These are phyloP conservation scores for Protomyctophum bolini DNA, from an alignment of 2,113 vertebrate genomes.

Conservation along the genomic window DNA sequence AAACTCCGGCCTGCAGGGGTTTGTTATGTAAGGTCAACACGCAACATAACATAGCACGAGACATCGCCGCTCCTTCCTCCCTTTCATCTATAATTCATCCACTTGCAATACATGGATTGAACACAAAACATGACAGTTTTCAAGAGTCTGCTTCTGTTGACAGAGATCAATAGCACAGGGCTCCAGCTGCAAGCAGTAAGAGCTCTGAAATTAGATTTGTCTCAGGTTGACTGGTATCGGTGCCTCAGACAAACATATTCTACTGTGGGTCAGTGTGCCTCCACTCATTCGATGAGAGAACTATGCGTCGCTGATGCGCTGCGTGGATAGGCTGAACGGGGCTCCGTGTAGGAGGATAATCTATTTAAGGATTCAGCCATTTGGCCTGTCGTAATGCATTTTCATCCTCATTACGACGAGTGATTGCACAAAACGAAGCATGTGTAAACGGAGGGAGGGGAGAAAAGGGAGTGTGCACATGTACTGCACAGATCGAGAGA, in stretches of 20 bases:
- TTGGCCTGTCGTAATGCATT: conserved; percentile 59
- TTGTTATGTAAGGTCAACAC: conserved; percentile 34
- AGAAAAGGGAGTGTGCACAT: background rate
- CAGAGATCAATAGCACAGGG: conserved; percentile 53
- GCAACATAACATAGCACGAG: conserved; percentile 10
- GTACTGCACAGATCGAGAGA: background rate
- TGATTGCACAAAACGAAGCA: conserved; percentile 28
- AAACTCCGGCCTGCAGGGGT: conserved; percentile 19
- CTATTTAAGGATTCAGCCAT: conserved; percentile 24
- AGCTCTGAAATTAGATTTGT: conserved; percentile 57
- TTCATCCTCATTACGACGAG: conserved; percentile 63
- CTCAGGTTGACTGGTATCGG: conserved; percentile 28
- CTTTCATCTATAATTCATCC: conserved; percentile 53
- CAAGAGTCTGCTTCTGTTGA: conserved; percentile 21
- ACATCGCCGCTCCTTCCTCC: conserved; percentile 18
- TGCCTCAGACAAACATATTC: conserved; percentile 23
- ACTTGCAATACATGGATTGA: conserved; percentile 35
- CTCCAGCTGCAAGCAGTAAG: conserved; percentile 30
- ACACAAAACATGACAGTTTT: conserved; percentile 34
- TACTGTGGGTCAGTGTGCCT: conserved; percentile 9
- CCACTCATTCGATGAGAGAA: conserved; percentile 8
- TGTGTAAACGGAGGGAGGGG: conserved; percentile 22
- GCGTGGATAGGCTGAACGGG: conserved; percentile 5
- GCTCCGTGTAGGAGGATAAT: background rate
- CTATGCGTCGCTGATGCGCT: background rate